Conservation (phyloP, 2,113 vertebrate species). For the Hylia prasina region DNA sequence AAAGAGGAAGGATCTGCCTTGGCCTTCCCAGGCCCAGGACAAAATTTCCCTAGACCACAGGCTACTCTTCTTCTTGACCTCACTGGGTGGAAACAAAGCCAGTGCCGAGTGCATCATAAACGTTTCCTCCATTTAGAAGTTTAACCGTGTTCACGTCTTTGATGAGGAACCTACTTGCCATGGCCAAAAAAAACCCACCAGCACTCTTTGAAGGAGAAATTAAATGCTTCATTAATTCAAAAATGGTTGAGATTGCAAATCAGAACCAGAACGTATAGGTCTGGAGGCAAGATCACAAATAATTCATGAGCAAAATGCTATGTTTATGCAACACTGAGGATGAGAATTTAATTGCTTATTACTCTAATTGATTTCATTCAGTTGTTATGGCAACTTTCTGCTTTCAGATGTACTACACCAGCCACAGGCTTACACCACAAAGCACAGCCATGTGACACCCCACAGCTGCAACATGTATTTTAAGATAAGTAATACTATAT, state of each 20-base stretch:
- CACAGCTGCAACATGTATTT: neutral
- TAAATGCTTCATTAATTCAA: conserved; percentile 30
- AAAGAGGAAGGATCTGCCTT: neutral
- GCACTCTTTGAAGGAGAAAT: conserved; percentile 9
- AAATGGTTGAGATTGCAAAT: conserved; percentile 25
- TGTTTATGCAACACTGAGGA: conserved; percentile 53
- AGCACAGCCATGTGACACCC: neutral
- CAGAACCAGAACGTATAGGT: conserved; percentile 18
- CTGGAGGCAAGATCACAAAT: conserved; percentile 3
- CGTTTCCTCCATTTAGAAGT: neutral
- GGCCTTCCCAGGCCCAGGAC: neutral
- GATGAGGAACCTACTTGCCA: neutral
- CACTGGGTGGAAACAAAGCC: neutral
- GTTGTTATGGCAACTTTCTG: conserved; percentile 55
- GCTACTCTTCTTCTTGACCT: neutral
- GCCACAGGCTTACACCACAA: neutral
- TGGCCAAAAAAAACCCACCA: neutral
- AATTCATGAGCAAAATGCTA: conserved; percentile 6
- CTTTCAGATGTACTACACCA: neutral
- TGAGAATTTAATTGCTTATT: conserved; percentile 62
- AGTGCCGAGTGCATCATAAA: accelerated
- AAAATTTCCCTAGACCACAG: neutral
- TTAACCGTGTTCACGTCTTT: neutral
- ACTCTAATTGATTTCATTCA: conserved; percentile 38
- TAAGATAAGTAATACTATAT: neutral